Conservation (phyloP, 37 sponge, comb jelly and placozoan species). For the Mnemiopsis leidyi region DNA sequence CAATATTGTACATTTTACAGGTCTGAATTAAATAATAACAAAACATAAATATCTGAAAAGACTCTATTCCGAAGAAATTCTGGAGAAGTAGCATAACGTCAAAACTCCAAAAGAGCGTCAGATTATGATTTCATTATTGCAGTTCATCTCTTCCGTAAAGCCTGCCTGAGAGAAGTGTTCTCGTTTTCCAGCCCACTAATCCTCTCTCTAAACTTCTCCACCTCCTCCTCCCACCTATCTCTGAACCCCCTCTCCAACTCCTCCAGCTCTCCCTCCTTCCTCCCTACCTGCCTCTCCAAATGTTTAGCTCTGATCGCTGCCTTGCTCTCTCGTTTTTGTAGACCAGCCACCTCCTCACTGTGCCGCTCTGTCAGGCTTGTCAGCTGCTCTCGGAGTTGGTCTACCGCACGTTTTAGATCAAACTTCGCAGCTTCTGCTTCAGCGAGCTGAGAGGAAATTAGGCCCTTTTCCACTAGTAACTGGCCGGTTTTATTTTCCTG, state of each 20-base stretch:
- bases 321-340: slow-evolving; percentile 62
- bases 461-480: background rate
- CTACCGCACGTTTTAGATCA: slow-evolving; percentile 1
- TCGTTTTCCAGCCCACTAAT: background rate
- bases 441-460: slow-evolving; percentile 26
- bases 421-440: slow-evolving; percentile 21
- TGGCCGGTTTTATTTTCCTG: background rate
- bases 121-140: no score
- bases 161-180: background rate
- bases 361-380: background rate
- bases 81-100: no score
- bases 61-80: no score
- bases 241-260: background rate
- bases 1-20: no score
- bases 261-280: slow-evolving; percentile 54
- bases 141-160: background rate
- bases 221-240: slow-evolving; percentile 25
- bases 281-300: background rate
- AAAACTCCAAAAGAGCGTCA: no score
- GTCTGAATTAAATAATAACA: no score
- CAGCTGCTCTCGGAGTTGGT: background rate
- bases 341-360: background rate
- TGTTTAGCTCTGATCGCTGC: slow-evolving; percentile 57
- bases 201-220: slow-evolving; percentile 1
- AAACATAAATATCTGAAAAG: no score